These are phyloP conservation scores for Psilopogon haemacephalus DNA, from an alignment of 2,113 vertebrate species.

Conservation along the genomic window DNA sequence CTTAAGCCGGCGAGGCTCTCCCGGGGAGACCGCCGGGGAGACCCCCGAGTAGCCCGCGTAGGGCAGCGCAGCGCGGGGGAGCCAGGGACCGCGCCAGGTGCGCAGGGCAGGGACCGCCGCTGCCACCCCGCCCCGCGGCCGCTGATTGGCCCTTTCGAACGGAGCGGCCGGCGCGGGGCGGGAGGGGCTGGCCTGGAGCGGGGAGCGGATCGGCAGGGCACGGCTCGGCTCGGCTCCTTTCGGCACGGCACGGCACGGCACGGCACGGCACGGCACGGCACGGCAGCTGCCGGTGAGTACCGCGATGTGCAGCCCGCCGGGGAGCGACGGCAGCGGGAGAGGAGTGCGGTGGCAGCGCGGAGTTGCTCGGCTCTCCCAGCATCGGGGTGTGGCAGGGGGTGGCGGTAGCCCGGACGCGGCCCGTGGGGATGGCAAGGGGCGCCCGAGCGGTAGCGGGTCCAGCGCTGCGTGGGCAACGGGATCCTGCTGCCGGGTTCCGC, in stretches of 20 bases:
- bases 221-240: no score
- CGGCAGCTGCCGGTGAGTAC: not conserved
- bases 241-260: no score
- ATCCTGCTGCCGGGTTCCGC: not conserved
- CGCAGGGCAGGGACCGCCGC: not conserved
- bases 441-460: not conserved
- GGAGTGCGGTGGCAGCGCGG: not conserved
- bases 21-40: no score
- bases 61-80: no score
- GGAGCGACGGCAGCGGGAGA: not conserved
- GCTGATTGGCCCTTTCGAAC: conserved; percentile 76
- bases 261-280: no score
- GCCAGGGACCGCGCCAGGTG: not conserved
- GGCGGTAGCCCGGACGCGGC: no score
- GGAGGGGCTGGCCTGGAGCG: not conserved
- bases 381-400: not conserved
- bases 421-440: not conserved
- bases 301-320: no score
- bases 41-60: no score
- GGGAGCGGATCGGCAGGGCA: not conserved
- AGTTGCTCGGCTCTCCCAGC: no score
- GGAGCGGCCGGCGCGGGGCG: conserved; percentile 36
- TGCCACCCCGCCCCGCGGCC: not conserved
- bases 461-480: no score
- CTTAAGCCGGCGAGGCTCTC: no score